A percentile compares a stretch with the other conserved stretches of the same genome.
These are phyloP conservation scores for Pampus argenteus DNA, from an alignment of 2,797 vertebrate genomes.

Conservation along the genomic window DNA sequence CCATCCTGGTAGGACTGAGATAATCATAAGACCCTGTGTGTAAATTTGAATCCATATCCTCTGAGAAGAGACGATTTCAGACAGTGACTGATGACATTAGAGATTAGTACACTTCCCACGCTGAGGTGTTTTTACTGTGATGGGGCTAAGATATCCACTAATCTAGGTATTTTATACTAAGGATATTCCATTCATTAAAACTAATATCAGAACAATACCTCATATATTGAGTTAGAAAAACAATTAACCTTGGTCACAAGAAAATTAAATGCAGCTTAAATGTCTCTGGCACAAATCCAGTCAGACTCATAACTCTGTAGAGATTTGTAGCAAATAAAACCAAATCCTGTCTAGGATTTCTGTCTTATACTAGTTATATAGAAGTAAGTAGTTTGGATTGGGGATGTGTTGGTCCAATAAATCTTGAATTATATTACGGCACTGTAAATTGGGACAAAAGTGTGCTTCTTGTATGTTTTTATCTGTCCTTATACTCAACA, in stretches of 20 bases:
- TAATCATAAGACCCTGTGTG: constrained; percentile 58
- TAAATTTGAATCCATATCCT: constrained; percentile 65
- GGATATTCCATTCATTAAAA: constrained; percentile 41
- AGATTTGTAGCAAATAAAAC: constrained; percentile 35
- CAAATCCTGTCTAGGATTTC: constrained; percentile 38
- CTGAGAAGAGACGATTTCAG: constrained; percentile 60
- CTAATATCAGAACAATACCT: constrained; percentile 48
- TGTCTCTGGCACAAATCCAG: constrained; percentile 36
- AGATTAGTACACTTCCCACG: constrained; percentile 62
- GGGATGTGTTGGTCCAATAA: constrained; percentile 24
- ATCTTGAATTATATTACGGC: constrained; percentile 19
- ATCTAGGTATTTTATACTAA: constrained; percentile 20
- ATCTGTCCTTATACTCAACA: constrained; percentile 9
- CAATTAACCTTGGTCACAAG: constrained; percentile 61
- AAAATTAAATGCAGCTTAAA: constrained; percentile 43
- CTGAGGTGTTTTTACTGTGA: not conserved
- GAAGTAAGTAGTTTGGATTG: constrained; percentile 24
- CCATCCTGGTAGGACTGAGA: constrained; percentile 50
- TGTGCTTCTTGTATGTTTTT: constrained; percentile 12
- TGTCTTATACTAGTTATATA: constrained; percentile 15
- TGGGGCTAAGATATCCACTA: constrained; percentile 14
- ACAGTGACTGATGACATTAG: constrained; percentile 68
- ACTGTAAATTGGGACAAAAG: not conserved
- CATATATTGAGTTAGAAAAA: constrained; percentile 52
- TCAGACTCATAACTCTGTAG: constrained; percentile 19